Percentiles rank a stretch among this genome's conserved stretches.
Evolutionary conservation across 2,113 vertebrate genomes (phyloP).

Genomic region (Dicerorhinus sumatrensis): DNA sequence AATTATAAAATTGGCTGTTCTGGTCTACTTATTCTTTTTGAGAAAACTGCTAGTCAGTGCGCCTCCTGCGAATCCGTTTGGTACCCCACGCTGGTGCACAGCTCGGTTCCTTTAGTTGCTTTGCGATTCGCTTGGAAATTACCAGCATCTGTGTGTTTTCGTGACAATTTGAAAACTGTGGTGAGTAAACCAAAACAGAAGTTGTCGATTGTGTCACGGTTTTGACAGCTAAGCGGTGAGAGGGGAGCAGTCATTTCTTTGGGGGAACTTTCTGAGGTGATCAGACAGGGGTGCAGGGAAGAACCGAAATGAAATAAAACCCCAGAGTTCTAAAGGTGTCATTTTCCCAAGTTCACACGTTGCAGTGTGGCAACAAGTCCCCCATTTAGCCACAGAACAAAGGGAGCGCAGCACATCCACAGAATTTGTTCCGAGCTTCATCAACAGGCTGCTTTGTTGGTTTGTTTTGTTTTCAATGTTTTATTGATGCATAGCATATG

Average conservation of each 20-base stretch:
- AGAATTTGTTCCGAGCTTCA: neutral
- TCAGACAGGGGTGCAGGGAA: neutral
- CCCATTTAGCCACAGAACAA: neutral
- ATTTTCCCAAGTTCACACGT: neutral
- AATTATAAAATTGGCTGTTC: slow-evolving; percentile 67
- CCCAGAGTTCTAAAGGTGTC: too few species aligned
- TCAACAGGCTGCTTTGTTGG: neutral
- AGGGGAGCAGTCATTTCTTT: neutral
- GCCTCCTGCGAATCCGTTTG: neutral
- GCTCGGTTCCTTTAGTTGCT: neutral
- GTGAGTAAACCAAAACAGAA: slow-evolving; percentile 50
- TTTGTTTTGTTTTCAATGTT: neutral
- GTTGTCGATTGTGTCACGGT: neutral
- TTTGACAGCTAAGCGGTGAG: neutral
- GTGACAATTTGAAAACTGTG: slow-evolving; percentile 19
- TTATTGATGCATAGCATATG: accelerated
- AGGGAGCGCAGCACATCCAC: accelerated
- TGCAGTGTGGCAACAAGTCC: accelerated
- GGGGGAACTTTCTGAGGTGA: neutral
- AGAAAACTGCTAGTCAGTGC: neutral
- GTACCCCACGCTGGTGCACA: neutral
- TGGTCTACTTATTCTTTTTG: neutral
- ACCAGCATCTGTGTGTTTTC: slow-evolving; percentile 53
- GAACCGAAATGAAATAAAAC: neutral
- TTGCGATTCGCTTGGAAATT: slow-evolving; percentile 6